Conservation (phyloP, 2,888 invertebrate species). For the Sussaba pulchella region DNA sequence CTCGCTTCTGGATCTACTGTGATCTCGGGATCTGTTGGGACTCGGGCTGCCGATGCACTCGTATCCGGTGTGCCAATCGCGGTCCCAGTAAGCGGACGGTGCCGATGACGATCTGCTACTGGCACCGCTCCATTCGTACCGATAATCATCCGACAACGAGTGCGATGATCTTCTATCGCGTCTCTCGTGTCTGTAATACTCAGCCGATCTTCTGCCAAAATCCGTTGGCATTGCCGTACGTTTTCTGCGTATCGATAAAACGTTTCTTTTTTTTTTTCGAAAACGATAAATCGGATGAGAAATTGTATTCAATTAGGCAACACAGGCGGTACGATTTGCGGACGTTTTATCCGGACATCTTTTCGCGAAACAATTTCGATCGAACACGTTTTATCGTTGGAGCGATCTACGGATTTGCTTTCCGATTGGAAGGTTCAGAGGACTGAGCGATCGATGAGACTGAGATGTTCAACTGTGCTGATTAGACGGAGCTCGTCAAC, state of each 20-base stretch:
- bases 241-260: slow-evolving; percentile 73
- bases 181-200: slow-evolving; percentile 76
- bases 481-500: too few species aligned
- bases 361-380: slow-evolving; percentile 16
- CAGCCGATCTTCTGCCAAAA: slow-evolving; percentile 78
- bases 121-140: slow-evolving; percentile 55
- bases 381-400: not conserved
- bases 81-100: slow-evolving; percentile 63
- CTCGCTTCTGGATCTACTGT: slow-evolving; percentile 67
- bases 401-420: too few species aligned
- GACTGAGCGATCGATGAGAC: too few species aligned
- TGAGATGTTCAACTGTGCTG: not conserved
- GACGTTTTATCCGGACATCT: not conserved
- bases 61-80: slow-evolving; percentile 69
- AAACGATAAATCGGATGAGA: too few species aligned
- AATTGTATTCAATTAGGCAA: slow-evolving; percentile 35
- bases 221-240: slow-evolving; percentile 80
- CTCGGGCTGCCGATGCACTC: slow-evolving; percentile 48
- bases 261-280: too few species aligned
- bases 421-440: too few species aligned
- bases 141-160: slow-evolving; percentile 65
- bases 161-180: slow-evolving; percentile 69
- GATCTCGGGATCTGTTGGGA: slow-evolving; percentile 59
- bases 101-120: slow-evolving; percentile 57
- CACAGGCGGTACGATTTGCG: slow-evolving; percentile 31